Conservation (phyloP, 2,888 invertebrate genomes). For the Cremastobaeus sp. region DNA sequence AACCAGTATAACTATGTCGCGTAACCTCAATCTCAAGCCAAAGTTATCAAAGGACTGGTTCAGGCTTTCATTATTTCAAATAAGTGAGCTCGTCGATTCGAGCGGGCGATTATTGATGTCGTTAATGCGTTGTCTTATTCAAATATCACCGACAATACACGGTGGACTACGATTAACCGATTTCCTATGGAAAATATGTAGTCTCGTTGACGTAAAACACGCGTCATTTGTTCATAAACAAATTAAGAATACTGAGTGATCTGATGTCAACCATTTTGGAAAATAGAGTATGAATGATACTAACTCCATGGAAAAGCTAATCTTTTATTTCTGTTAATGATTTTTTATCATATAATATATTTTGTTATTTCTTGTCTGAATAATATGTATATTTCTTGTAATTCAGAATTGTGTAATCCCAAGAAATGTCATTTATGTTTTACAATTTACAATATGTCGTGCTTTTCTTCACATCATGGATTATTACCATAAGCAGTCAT, state of each 20-base stretch:
- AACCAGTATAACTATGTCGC: slow-evolving; percentile 99
- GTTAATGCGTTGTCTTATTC: slow-evolving; percentile 50
- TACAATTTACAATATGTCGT: too few relatives aligned
- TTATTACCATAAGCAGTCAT: too few relatives aligned
- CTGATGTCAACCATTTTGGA: slow-evolving; percentile 9
- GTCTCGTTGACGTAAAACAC: slow-evolving; percentile 42
- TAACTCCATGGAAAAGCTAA: too few relatives aligned
- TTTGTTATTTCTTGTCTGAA: background rate
- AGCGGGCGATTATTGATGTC: slow-evolving; percentile 44
- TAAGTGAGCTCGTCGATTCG: slow-evolving; percentile 50
- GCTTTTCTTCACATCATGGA: too few relatives aligned
- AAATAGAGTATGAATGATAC: slow-evolving; percentile 1
- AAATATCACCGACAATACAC: slow-evolving; percentile 33
- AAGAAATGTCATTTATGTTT: too few relatives aligned
- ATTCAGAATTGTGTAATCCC: too few relatives aligned
- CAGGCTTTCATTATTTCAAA: slow-evolving; percentile 51
- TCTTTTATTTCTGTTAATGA: too few relatives aligned
- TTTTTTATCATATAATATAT: background rate
- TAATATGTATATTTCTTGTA: too few relatives aligned
- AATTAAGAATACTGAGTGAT: slow-evolving; percentile 14
- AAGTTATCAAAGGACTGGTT: slow-evolving; percentile 68
- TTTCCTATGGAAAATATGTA: slow-evolving; percentile 58
- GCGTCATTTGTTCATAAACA: slow-evolving; percentile 45
- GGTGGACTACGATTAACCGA: slow-evolving; percentile 45
- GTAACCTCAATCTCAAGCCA: slow-evolving; percentile 81